Percentiles rank a stretch among this genome's conserved stretches.
Conservation (phyloP, 1,140 invertebrate species). For the Bombus polaris region DNA sequence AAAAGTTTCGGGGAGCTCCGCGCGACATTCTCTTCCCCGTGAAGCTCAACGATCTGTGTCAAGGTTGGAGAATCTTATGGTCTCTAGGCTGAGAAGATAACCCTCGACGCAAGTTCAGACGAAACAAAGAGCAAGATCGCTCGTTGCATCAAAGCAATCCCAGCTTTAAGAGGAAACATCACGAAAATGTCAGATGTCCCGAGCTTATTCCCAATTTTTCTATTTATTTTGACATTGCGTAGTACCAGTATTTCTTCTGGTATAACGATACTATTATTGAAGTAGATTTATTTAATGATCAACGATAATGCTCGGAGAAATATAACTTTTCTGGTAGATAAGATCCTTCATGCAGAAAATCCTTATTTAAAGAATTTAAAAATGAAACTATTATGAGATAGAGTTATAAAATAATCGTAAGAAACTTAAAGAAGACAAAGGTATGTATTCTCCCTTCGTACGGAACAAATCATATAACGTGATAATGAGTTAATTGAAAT, state of each 20-base stretch:
- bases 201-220: background rate
- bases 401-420: background rate
- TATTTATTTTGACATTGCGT: background rate
- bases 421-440: background rate
- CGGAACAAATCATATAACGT: too few species aligned
- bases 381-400: background rate
- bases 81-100: background rate
- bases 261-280: background rate
- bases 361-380: too few species aligned
- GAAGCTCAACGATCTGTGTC: constrained; percentile 32
- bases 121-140: background rate
- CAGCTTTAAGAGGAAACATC: background rate
- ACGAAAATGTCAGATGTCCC: background rate
- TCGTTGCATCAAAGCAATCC: too few species aligned
- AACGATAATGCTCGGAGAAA: background rate
- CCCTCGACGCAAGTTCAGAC: background rate
- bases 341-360: background rate
- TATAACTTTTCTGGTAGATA: background rate
- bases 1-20: constrained; percentile 29
- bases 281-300: background rate
- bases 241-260: background rate
- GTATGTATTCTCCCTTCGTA: too few species aligned
- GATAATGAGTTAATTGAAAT: too few species aligned
- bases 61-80: constrained; percentile 36
- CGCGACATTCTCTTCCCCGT: constrained; percentile 4